Percentiles rank a stretch among this genome's conserved stretches.
Conservation (phyloP, 2,888 invertebrate species). For the Busseola fusca region DNA sequence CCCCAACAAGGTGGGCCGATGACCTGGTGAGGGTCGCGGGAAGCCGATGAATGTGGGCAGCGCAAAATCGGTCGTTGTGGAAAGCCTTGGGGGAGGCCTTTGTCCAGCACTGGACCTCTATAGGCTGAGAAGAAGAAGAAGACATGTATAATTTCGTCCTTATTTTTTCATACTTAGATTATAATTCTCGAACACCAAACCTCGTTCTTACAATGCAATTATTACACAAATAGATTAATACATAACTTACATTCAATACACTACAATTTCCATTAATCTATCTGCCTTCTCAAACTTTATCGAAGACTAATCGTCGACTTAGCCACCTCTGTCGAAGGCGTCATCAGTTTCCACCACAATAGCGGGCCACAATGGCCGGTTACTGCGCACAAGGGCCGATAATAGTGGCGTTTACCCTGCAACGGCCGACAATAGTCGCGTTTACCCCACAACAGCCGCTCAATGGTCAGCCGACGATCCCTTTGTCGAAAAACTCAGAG, state of each 20-base stretch:
- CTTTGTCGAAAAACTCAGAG: constrained; percentile 80
- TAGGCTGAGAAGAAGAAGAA: no score
- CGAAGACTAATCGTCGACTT: constrained; percentile 84
- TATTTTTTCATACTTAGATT: neutral
- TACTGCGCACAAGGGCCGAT: constrained; percentile 74
- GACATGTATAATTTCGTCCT: neutral
- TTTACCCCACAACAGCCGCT: constrained; percentile 79
- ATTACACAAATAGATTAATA: constrained; percentile 1
- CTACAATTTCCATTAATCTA: constrained; percentile 25
- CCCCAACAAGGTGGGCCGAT: no score
- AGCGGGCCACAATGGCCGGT: constrained; percentile 74
- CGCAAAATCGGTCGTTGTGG: no score
- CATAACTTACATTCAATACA: constrained; percentile 1
- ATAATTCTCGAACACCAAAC: neutral
- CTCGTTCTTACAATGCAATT: neutral
- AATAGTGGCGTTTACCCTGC: constrained; percentile 78
- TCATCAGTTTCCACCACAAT: constrained; percentile 85
- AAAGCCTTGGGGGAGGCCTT: no score
- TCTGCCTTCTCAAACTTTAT: constrained; percentile 19
- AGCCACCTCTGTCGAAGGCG: constrained; percentile 73
- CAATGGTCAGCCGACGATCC: constrained; percentile 81
- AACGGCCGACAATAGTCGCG: constrained; percentile 73
- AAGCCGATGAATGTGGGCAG: no score
- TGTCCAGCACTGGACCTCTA: no score
- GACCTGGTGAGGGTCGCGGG: no score